phyloP scores from a whole-genome alignment of 2,888 invertebrate genomes.

The Cenopis cana region DNA sequence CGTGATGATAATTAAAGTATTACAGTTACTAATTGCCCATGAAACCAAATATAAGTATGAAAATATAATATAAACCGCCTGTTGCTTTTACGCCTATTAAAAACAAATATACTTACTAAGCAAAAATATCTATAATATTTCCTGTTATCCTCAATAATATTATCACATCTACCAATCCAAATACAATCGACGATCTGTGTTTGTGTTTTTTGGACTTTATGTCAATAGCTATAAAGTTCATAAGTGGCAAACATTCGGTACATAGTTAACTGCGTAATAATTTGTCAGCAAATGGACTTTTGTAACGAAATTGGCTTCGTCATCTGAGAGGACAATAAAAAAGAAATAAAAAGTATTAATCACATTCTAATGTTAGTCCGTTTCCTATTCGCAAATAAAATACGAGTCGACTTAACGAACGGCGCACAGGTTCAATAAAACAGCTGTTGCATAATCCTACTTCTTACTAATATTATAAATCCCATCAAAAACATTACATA shows the following conservation, averaged over 20 bases:
- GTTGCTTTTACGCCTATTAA: neutral
- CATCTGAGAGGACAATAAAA: slow-evolving; percentile 38
- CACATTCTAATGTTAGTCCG: slow-evolving; percentile 39
- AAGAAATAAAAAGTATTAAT: slow-evolving; percentile 41
- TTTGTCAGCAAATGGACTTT: slow-evolving; percentile 24
- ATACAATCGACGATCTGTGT: too few species aligned
- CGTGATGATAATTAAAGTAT: too few species aligned
- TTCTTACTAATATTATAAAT: too few species aligned
- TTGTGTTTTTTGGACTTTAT: too few species aligned
- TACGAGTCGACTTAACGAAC: slow-evolving; percentile 28
- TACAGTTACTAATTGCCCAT: too few species aligned
- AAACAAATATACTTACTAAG: neutral
- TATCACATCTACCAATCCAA: slow-evolving; percentile 15
- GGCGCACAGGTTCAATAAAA: neutral
- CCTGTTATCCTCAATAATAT: neutral
- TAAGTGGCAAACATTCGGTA: neutral
- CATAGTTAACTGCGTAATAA: slow-evolving; percentile 16
- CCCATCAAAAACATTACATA: too few species aligned
- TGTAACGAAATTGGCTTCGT: slow-evolving; percentile 22
- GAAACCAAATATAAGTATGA: too few species aligned
- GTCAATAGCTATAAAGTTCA: too few species aligned
- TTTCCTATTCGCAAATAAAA: slow-evolving; percentile 37
- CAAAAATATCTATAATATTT: neutral
- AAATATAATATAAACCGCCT: too few species aligned
- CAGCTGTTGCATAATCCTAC: slow-evolving; percentile 19